Evolutionary conservation across 2,888 invertebrate species (phyloP).

Genomic region (Lasioglossum marginatum): DNA sequence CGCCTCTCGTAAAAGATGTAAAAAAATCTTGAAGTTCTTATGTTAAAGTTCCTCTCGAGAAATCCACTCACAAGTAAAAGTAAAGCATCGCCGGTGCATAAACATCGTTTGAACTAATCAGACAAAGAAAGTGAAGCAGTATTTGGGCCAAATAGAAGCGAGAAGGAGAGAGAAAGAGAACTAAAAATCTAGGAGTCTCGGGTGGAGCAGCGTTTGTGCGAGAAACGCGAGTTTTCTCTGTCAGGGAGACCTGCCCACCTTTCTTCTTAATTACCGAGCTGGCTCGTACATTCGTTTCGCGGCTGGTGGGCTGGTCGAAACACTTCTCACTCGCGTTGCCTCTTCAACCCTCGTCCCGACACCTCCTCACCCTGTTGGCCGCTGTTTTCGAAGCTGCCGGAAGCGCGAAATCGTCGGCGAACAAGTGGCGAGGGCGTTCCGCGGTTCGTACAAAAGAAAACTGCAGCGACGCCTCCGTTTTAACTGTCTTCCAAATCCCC

Average conservation of each 20-base stretch:
- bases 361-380: conserved; percentile 17
- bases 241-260: conserved; percentile 59
- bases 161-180: not conserved
- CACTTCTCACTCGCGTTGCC: conserved; percentile 17
- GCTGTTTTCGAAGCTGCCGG: conserved; percentile 15
- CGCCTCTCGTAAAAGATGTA: not conserved
- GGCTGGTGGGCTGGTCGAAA: conserved; percentile 54
- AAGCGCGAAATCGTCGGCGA: conserved; percentile 46
- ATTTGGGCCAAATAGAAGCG: not conserved
- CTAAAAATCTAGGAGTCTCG: not conserved
- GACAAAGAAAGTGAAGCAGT: not conserved
- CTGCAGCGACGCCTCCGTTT: not conserved
- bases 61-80: not conserved
- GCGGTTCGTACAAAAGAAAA: not conserved
- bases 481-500: not conserved
- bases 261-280: conserved; percentile 68
- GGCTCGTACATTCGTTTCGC: conserved; percentile 63
- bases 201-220: not conserved
- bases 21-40: not conserved
- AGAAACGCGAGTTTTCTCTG: conserved; percentile 60
- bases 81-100: not conserved
- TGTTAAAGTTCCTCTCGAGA: not conserved
- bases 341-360: conserved; percentile 33
- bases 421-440: conserved; percentile 36
- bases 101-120: conserved; percentile 6